These are phyloP conservation scores for Perca schrenkii DNA, from an alignment of 2,113 vertebrate genomes.

Conservation along the genomic window DNA sequence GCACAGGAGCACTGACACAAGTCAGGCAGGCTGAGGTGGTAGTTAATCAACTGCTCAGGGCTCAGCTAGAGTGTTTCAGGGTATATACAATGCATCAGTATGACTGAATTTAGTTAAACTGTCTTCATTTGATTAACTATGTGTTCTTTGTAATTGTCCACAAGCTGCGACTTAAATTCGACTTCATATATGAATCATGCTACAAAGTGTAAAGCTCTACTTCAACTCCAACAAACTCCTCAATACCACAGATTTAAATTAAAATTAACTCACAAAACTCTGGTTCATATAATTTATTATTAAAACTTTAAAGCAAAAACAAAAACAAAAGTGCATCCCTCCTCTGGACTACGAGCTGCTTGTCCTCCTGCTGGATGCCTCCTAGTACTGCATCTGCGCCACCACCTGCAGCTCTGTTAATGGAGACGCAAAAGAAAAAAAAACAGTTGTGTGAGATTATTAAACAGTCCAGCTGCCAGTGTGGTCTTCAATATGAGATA, in stretches of 20 bases:
- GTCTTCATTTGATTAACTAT: neutral
- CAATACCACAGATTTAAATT: neutral
- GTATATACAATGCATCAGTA: neutral
- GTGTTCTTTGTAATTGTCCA: neutral
- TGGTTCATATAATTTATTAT: slow-evolving; percentile 41
- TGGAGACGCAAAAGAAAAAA: neutral
- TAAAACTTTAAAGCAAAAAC: neutral
- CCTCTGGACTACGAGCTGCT: slow-evolving; percentile 14
- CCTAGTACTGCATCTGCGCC: slow-evolving; percentile 28
- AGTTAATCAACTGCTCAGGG: neutral
- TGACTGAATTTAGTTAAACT: neutral
- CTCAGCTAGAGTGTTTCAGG: neutral
- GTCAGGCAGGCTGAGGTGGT: neutral
- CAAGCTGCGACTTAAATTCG: neutral
- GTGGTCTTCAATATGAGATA: neutral
- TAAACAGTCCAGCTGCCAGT: neutral
- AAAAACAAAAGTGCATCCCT: neutral
- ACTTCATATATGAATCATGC: neutral
- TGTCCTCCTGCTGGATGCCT: slow-evolving; percentile 50
- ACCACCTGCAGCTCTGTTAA: slow-evolving; percentile 7
- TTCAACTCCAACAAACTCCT: neutral
- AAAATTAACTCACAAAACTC: neutral
- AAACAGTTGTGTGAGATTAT: neutral
- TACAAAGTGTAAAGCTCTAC: too few species aligned
- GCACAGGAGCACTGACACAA: neutral